Evolutionary conservation across 2,888 invertebrate species (phyloP).

Genomic region (Diarsia dahlii): DNA sequence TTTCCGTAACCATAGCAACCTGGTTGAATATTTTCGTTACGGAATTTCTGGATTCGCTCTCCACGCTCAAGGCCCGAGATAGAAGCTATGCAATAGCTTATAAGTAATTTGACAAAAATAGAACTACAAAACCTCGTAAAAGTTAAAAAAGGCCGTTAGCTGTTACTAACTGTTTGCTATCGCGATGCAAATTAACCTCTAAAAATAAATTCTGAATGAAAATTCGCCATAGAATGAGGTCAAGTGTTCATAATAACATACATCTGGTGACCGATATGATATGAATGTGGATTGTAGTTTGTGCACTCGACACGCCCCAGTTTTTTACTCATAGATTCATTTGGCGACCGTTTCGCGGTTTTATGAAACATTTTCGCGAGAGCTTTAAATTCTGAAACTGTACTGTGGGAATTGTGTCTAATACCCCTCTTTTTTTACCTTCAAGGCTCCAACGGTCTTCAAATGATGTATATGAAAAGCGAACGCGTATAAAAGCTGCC

Average conservation of each 20-base stretch:
- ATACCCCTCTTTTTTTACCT: constrained; percentile 34
- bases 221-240: constrained; percentile 68
- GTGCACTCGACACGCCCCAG: constrained; percentile 60
- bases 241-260: constrained; percentile 68
- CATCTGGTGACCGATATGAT: constrained; percentile 72
- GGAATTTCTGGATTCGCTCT: too few relatives aligned
- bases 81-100: too few relatives aligned
- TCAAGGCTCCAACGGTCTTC: constrained; percentile 30
- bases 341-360: constrained; percentile 36
- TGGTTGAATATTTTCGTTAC: too few relatives aligned
- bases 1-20: too few relatives aligned
- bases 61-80: too few relatives aligned
- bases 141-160: constrained; percentile 28
- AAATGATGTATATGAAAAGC: constrained; percentile 49
- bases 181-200: constrained; percentile 42
- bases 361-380: constrained; percentile 20
- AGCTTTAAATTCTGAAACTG: constrained; percentile 44
- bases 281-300: constrained; percentile 57
- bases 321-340: constrained; percentile 57
- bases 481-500: constrained; percentile 38
- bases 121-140: constrained; percentile 25
- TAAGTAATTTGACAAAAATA: constrained; percentile 10
- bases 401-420: constrained; percentile 39
- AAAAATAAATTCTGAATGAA: constrained; percentile 63
- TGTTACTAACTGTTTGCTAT: constrained; percentile 20